Conservation (phyloP, 2,888 invertebrate genomes). For the Byasa hedistus region DNA sequence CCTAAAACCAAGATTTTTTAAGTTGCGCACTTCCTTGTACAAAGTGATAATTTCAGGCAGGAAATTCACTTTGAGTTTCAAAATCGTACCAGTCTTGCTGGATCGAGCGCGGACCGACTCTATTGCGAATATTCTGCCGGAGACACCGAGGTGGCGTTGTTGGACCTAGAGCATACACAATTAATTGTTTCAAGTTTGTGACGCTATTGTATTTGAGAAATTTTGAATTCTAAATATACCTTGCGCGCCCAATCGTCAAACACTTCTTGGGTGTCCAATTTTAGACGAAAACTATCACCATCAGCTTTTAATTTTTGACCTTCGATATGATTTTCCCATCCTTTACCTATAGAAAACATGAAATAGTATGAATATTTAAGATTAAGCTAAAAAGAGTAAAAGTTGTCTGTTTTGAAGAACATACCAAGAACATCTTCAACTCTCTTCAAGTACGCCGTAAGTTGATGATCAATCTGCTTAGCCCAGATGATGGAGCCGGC, state of each 20-base stretch:
- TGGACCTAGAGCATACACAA: conserved; percentile 80
- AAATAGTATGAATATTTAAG: neutral
- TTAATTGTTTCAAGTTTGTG: neutral
- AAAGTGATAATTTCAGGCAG: conserved; percentile 98
- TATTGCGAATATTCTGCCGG: conserved; percentile 96
- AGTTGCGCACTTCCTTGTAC: conserved; percentile 98
- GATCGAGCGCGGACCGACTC: conserved; percentile 89
- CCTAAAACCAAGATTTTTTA: conserved; percentile 95
- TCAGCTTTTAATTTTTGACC: conserved; percentile 98
- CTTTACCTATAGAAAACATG: conserved; percentile 83
- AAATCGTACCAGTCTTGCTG: conserved; percentile 89
- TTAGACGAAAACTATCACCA: conserved; percentile 97
- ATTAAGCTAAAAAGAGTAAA: neutral
- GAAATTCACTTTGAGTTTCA: conserved; percentile 96
- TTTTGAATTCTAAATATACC: conserved; percentile 54
- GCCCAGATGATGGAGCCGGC: conserved; percentile 99
- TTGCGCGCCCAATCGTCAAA: conserved; percentile 99
- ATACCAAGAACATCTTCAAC: conserved; percentile 98
- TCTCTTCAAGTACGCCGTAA: conserved; percentile 96
- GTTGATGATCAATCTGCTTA: conserved; percentile 97
- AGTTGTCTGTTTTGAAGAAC: conserved; percentile 2
- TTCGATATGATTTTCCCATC: conserved; percentile 99
- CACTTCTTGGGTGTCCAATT: conserved; percentile 97
- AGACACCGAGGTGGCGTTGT: conserved; percentile 95
- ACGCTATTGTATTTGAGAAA: neutral